Evolutionary conservation across 2,888 invertebrate genomes (phyloP).

Genomic region (Cerceris rybyensis): DNA sequence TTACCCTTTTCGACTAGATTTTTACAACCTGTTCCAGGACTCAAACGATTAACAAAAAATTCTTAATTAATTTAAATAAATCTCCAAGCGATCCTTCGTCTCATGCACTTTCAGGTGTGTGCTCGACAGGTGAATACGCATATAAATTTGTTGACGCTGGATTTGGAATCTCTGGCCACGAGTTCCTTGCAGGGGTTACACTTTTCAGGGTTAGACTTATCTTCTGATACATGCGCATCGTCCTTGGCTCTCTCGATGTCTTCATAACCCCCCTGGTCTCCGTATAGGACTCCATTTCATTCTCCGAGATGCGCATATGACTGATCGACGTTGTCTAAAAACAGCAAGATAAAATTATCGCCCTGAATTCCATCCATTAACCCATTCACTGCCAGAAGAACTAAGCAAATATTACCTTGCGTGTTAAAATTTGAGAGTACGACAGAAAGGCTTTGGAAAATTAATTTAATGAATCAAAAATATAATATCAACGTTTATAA

Average conservation of each 20-base stretch:
- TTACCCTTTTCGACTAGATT: too few species aligned
- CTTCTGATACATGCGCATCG: slow-evolving; percentile 40
- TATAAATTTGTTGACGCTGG: slow-evolving; percentile 56
- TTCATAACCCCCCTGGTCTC: slow-evolving; percentile 45
- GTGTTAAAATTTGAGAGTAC: too few species aligned
- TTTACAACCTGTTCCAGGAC: neutral
- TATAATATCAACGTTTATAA: too few species aligned
- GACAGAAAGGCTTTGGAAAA: too few species aligned
- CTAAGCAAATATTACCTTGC: too few species aligned
- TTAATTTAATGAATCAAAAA: too few species aligned
- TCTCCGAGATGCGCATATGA: slow-evolving; percentile 36
- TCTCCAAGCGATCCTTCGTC: too few species aligned
- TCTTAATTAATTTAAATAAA: too few species aligned
- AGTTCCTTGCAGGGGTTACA: slow-evolving; percentile 23
- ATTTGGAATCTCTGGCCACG: slow-evolving; percentile 43
- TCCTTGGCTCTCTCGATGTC: slow-evolving; percentile 7
- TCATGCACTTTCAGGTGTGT: neutral
- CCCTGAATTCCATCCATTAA: too few species aligned
- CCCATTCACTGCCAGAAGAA: too few species aligned
- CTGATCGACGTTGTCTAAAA: slow-evolving; percentile 49
- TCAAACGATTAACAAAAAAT: neutral
- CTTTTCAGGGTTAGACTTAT: slow-evolving; percentile 50
- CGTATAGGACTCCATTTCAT: slow-evolving; percentile 44
- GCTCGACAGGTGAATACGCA: slow-evolving; percentile 34
- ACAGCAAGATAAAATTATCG: neutral